Percentiles rank a stretch among this genome's conserved stretches.
phyloP scores from a whole-genome alignment of 1,140 invertebrate species.

The Diprion similis region DNA sequence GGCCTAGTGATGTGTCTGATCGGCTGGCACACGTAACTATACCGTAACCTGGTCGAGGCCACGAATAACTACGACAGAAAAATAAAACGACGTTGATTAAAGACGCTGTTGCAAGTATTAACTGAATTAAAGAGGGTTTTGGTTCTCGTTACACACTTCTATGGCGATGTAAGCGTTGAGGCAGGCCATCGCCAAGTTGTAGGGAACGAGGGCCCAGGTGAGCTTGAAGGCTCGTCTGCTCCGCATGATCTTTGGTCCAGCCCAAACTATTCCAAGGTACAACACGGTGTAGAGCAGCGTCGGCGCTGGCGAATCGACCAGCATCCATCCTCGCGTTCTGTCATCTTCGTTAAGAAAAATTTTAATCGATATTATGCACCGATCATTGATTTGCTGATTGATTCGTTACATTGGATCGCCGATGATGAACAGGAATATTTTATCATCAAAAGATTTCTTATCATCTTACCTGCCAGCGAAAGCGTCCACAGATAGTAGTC shows the following conservation, averaged over 20 bases:
- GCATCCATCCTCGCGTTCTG: constrained; percentile 84
- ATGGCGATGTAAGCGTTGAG: constrained; percentile 87
- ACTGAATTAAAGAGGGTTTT: background rate
- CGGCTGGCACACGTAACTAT: constrained; percentile 90
- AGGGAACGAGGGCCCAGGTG: constrained; percentile 79
- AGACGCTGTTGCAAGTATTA: constrained; percentile 5
- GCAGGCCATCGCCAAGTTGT: constrained; percentile 85
- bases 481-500: constrained; percentile 77
- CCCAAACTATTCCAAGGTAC: constrained; percentile 83
- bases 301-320: constrained; percentile 84
- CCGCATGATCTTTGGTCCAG: constrained; percentile 84
- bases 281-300: constrained; percentile 76
- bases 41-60: constrained; percentile 77
- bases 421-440: constrained; percentile 9
- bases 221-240: constrained; percentile 81
- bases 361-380: constrained; percentile 14
- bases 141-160: constrained; percentile 62
- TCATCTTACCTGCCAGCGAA: constrained; percentile 69
- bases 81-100: constrained; percentile 5
- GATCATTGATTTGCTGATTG: constrained; percentile 6
- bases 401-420: background rate
- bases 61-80: constrained; percentile 70
- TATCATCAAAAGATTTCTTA: constrained; percentile 26
- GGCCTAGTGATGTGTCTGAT: constrained; percentile 81
- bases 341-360: constrained; percentile 67